Evolutionary conservation across 2,888 invertebrate species (phyloP).

Genomic region (Pandemis corylana): DNA sequence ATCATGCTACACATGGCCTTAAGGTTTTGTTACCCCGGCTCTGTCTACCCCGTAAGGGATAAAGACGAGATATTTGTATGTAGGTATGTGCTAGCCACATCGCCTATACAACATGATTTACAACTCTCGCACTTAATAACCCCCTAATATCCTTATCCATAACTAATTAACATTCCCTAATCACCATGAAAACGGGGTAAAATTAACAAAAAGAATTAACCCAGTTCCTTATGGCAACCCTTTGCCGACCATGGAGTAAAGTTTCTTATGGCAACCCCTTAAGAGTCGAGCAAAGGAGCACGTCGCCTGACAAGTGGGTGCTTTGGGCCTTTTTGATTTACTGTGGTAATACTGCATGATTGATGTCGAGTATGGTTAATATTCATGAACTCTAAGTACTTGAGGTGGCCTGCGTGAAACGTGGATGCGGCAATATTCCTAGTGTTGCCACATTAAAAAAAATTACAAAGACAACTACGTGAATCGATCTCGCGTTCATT

Average conservation of each 20-base stretch:
- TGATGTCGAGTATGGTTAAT: constrained; percentile 78
- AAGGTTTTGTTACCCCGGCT: no score
- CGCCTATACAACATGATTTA: no score
- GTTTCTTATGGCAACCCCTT: neutral
- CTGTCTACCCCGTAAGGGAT: no score
- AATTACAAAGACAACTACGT: no score
- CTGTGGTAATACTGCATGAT: constrained; percentile 61
- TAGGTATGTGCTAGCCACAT: no score
- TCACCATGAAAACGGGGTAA: constrained; percentile 39
- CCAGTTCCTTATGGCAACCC: constrained; percentile 34
- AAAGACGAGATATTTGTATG: no score
- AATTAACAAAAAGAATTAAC: constrained; percentile 41
- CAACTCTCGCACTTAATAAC: constrained; percentile 16
- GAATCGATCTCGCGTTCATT: no score
- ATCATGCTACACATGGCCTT: no score
- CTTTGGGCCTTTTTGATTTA: constrained; percentile 39
- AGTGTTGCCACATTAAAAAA: no score
- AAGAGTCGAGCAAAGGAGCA: constrained; percentile 19
- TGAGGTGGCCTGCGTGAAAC: constrained; percentile 42
- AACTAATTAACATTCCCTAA: constrained; percentile 41
- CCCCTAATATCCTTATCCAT: constrained; percentile 30
- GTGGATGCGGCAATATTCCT: constrained; percentile 40
- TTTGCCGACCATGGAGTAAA: neutral
- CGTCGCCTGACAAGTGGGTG: constrained; percentile 39
- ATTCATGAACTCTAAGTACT: constrained; percentile 75